Conservation (phyloP, 2,888 invertebrate species). For the Bellardia bayeri region DNA sequence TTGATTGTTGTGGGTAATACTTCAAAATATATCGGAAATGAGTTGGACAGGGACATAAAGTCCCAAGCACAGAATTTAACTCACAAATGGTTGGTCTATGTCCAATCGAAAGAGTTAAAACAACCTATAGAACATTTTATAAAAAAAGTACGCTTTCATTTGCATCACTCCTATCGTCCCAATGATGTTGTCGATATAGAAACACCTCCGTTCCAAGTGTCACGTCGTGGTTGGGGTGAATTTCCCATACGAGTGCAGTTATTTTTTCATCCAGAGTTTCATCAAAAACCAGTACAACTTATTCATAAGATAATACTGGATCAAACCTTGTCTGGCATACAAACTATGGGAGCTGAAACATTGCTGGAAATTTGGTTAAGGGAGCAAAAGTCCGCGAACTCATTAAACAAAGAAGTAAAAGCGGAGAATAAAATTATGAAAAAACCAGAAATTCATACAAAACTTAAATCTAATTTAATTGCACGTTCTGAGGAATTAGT, state of each 20-base stretch:
- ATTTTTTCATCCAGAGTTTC: slow-evolving; percentile 88
- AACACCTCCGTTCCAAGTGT: slow-evolving; percentile 92
- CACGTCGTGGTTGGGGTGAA: slow-evolving; percentile 96
- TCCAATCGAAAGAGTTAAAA: slow-evolving; percentile 88
- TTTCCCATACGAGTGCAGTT: slow-evolving; percentile 93
- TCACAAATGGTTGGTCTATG: slow-evolving; percentile 96
- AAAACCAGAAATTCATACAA: slow-evolving; percentile 14
- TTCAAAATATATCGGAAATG: slow-evolving; percentile 91
- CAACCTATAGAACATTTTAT: slow-evolving; percentile 87
- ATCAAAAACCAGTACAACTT: slow-evolving; percentile 92
- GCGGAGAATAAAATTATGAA: background rate
- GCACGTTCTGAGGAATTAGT: slow-evolving; percentile 74
- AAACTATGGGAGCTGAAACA: slow-evolving; percentile 93
- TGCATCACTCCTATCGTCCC: slow-evolving; percentile 94
- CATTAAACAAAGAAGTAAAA: background rate
- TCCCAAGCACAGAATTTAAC: slow-evolving; percentile 88
- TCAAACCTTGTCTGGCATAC: slow-evolving; percentile 91
- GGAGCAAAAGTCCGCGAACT: slow-evolving; percentile 5
- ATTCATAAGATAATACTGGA: slow-evolving; percentile 93
- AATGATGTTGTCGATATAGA: slow-evolving; percentile 93
- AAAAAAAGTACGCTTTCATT: slow-evolving; percentile 90
- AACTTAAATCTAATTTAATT: slow-evolving; percentile 75
- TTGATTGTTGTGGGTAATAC: slow-evolving; percentile 88
- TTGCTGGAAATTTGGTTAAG: slow-evolving; percentile 90
- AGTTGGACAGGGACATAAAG: slow-evolving; percentile 76